Base-by-base conservation (phyloP, 2,888 invertebrate species). In the Drosophila tanythrix region DNA sequence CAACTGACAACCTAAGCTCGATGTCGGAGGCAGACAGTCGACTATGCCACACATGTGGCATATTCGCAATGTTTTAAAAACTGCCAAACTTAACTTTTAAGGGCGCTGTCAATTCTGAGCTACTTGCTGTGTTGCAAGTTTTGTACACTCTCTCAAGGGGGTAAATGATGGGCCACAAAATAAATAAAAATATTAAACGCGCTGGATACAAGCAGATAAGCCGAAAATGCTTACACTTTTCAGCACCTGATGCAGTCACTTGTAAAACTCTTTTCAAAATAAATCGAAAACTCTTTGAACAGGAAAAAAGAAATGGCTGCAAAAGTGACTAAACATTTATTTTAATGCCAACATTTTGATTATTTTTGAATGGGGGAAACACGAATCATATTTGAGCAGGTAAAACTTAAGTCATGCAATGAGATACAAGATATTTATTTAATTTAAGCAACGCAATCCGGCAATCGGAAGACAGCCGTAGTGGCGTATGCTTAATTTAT, bases 1-100 rank as follows among this genome's bases (percentile, higher is more conserved):
- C 63, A 73, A 68, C 82, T 80, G 82, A 78, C 79, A 78, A 74
- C 48, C 70, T 71, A 64, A 76, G 79, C 74, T 62, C 35, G n/a
- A 48, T 29, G 43, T 52, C 21, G 25, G 36, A 40, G 60, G 52
- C 46, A 56, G 21, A n/a, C 31, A n/a, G 18, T 51, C 27, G 25
- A 27, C 27, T 25, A n/a, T 52, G 29, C 60, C 61, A 36, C 63
- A 67, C 67, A 70, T 56, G 52, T 38, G 69, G 46, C 77, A 70
- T 81, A 79, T 79, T 70, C 81, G 66, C 70, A 68, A 81, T 81
- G 68, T 74, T 61, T 74, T 59, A 50, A 60, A 72, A 68, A 81
- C 60, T 74, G 60, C 29, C 67, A 55, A 77, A 58, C 67, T 61
- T 57, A 66, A 74, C 70, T 77, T 76, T 76, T 58, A 33, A 25